These are phyloP conservation scores for Parnassius mnemosyne DNA, from an alignment of 2,888 invertebrate species.

Conservation along the genomic window DNA sequence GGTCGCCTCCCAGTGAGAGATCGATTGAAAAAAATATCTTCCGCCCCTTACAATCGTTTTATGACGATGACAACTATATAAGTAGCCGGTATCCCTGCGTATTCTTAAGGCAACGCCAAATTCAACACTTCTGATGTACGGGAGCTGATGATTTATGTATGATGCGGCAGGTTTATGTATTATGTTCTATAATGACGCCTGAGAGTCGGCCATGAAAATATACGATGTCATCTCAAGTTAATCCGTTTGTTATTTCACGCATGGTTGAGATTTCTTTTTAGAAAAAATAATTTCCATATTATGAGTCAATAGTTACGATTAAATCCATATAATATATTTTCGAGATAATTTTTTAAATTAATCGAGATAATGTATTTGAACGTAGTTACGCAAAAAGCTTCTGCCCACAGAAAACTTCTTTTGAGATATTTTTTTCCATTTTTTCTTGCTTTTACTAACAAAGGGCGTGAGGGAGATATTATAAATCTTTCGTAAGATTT, in stretches of 20 bases:
- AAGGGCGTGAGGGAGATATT: too few species aligned
- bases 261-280: slow-evolving; percentile 37
- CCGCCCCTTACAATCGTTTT: slow-evolving; percentile 61
- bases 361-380: too few species aligned
- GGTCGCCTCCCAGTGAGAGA: slow-evolving; percentile 72
- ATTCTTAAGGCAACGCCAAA: slow-evolving; percentile 56
- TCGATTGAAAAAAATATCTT: slow-evolving; percentile 54
- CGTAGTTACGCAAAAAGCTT: too few species aligned
- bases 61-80: slow-evolving; percentile 66
- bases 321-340: too few species aligned
- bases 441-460: too few species aligned
- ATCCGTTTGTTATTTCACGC: slow-evolving; percentile 72
- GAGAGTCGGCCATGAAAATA: slow-evolving; percentile 47
- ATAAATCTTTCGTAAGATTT: too few species aligned
- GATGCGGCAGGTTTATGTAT: slow-evolving; percentile 57
- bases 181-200: slow-evolving; percentile 40
- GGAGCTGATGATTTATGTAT: slow-evolving; percentile 69
- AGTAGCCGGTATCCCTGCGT: slow-evolving; percentile 47
- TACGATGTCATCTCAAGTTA: slow-evolving; percentile 65
- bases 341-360: too few species aligned
- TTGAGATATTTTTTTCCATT: too few species aligned
- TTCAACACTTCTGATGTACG: slow-evolving; percentile 61
- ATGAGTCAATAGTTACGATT: too few species aligned
- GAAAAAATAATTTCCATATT: too few species aligned
- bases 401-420: too few species aligned